A percentile compares a stretch with the other conserved stretches of the same genome.
These are phyloP conservation scores for Daphoenositta chrysoptera DNA, from an alignment of 2,113 vertebrate genomes.

Conservation along the genomic window DNA sequence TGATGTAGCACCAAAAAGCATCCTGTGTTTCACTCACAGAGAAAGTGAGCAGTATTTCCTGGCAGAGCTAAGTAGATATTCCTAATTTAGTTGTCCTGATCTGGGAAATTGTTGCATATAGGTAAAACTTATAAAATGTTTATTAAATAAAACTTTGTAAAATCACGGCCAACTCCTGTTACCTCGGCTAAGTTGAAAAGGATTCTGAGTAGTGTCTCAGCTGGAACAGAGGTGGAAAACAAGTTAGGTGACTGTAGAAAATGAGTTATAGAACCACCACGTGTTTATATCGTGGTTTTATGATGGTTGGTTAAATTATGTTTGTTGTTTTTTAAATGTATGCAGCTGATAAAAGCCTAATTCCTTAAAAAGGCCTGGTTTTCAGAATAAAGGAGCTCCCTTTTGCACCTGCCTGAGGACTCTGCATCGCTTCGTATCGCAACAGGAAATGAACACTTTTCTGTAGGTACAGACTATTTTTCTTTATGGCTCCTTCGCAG, in stretches of 20 bases:
- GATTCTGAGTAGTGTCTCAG: neutral
- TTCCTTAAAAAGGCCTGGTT: neutral
- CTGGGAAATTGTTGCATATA: neutral
- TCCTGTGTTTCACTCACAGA: neutral
- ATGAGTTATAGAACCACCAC: neutral
- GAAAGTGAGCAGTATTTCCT: neutral
- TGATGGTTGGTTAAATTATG: neutral
- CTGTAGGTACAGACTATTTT: neutral
- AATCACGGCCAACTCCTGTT: neutral
- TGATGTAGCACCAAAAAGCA: neutral
- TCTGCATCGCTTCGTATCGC: neutral
- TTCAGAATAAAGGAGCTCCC: neutral
- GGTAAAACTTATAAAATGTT: neutral
- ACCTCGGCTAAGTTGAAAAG: neutral
- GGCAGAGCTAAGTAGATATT: neutral
- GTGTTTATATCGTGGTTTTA: neutral
- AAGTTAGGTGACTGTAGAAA: accelerated
- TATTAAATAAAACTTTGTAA: too few relatives aligned
- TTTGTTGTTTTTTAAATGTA: neutral
- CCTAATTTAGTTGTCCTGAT: neutral
- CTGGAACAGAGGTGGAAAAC: neutral
- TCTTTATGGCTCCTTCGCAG: neutral
- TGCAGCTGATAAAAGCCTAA: neutral
- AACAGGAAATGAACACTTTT: neutral
- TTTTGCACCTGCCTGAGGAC: neutral